Base-by-base conservation (phyloP, 92 coral and sea anemone genomes). In the Metridium senile region DNA sequence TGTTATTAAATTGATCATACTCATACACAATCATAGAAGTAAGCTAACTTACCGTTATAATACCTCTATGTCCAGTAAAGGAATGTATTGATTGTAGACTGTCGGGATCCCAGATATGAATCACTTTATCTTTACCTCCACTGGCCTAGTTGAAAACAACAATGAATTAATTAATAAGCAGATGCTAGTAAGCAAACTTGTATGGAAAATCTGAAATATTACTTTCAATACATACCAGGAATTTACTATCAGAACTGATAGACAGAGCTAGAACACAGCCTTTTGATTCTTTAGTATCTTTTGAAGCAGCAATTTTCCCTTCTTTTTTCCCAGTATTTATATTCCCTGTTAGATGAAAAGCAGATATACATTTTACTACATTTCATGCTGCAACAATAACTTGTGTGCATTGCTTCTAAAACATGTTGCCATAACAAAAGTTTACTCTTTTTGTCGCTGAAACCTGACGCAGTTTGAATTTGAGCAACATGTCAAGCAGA, bases 41-140 rank as follows among this genome's bases (percentile, higher is more conserved):
- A n/a, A n/a, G n/a, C n/a, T n/a, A 80, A 92, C 99, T 95, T 80
- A 95, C 97, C 28, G 99, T 81, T 30, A 95, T 84, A 23, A 90
- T 86, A 80, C 87, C 90, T 65, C 89, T 89, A 81, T 95, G 99
- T 62, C 97, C 99, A 82, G 65, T 92, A 72, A 95, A 95, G 22
- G 96, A 87, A 84, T 87, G 99, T 49, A 95, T 72, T 34, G 85
- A 94, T 35, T 69, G 62, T 52, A 91, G 74, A 32, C 88, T 89
- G 0, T 61, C 81, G 10, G 99, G 89, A 68, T 95, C 87, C 97
- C 97, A 95, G 26, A 95, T 87, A 79, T 86, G 96, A 47, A 95
- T 89, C 0, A 81, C 81, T 74, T 85, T 89, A 80, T 95, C 97
- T 74, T 86, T 84, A 7, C 99, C 99, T 31, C 97, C 97, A 83